These are phyloP conservation scores for Clupea harengus DNA, from an alignment of 2,113 vertebrate species.

Conservation along the genomic window DNA sequence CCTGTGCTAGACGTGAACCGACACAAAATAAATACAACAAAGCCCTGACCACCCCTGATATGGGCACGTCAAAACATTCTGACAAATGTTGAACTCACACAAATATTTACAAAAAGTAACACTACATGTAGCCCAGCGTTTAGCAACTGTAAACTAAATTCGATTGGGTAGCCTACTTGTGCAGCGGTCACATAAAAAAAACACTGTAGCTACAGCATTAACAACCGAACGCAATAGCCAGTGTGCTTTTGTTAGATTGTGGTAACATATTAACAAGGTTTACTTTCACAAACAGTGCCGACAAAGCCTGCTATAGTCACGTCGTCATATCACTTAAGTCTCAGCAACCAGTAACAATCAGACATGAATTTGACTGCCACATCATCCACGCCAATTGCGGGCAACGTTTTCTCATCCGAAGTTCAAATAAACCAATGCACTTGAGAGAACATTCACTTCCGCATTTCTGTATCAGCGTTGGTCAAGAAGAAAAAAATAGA, in stretches of 20 bases:
- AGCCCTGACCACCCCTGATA: not conserved
- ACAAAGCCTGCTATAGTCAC: not conserved
- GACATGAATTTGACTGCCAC: slow-evolving; percentile 50
- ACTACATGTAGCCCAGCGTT: not conserved
- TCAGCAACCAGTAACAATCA: slow-evolving; percentile 9
- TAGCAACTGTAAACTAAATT: not conserved
- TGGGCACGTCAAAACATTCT: not conserved
- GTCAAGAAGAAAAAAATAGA: slow-evolving; percentile 34
- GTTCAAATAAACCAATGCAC: slow-evolving; percentile 57
- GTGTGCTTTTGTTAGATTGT: not conserved
- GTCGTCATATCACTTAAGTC: not conserved
- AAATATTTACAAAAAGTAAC: not conserved
- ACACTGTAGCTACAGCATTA: not conserved
- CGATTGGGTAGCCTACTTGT: not conserved
- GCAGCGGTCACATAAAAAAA: not conserved
- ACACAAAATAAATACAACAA: not conserved
- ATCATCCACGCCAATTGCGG: slow-evolving; percentile 46
- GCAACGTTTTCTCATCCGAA: slow-evolving; percentile 26
- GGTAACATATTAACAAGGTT: not conserved
- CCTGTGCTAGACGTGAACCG: not conserved
- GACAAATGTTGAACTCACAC: not conserved
- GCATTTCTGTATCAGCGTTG: slow-evolving; percentile 41
- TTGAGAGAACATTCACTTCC: slow-evolving; percentile 49
- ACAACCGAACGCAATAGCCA: not conserved
- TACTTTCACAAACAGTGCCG: not conserved